A percentile compares a stretch with the other conserved stretches of the same genome.
Conservation (phyloP, 2,113 vertebrate genomes). For the Oreochromis tanganicae region DNA sequence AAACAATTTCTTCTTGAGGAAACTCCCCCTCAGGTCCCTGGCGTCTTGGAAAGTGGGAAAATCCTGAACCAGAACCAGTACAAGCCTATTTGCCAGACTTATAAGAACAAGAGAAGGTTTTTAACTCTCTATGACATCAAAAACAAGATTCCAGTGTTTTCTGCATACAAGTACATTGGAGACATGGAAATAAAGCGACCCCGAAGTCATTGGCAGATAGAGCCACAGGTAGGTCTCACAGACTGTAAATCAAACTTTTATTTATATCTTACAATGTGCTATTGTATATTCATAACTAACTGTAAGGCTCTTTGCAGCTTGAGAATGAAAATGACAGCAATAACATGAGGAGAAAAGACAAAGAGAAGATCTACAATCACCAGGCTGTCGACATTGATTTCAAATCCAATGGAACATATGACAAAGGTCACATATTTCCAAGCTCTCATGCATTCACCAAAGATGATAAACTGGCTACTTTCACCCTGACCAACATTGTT, state of each 20-base stretch:
- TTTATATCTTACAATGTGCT: not conserved
- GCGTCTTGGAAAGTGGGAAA: not conserved
- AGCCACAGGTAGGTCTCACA: slow-evolving; percentile 12
- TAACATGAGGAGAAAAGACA: not conserved
- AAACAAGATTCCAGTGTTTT: slow-evolving; percentile 50
- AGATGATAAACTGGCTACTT: not conserved
- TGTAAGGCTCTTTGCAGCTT: not conserved
- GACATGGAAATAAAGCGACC: rapidly evolving
- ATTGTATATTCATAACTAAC: not conserved
- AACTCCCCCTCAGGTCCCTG: not conserved
- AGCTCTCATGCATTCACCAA: not conserved
- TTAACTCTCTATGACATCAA: slow-evolving; percentile 31
- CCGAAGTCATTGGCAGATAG: not conserved
- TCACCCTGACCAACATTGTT: slow-evolving; percentile 18
- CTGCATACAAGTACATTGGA: slow-evolving; percentile 14
- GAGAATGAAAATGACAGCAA: not conserved
- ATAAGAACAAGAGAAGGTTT: not conserved
- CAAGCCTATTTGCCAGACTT: slow-evolving; percentile 39
- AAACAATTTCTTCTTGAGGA: not conserved
- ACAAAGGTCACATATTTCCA: slow-evolving; percentile 14
- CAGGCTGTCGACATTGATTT: not conserved
- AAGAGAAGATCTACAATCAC: not conserved
- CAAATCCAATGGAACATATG: not conserved
- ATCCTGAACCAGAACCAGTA: slow-evolving; percentile 17
- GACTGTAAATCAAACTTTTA: not conserved